phyloP scores from a whole-genome alignment of 2,113 vertebrate species.

The Actenoides lindsayi region DNA sequence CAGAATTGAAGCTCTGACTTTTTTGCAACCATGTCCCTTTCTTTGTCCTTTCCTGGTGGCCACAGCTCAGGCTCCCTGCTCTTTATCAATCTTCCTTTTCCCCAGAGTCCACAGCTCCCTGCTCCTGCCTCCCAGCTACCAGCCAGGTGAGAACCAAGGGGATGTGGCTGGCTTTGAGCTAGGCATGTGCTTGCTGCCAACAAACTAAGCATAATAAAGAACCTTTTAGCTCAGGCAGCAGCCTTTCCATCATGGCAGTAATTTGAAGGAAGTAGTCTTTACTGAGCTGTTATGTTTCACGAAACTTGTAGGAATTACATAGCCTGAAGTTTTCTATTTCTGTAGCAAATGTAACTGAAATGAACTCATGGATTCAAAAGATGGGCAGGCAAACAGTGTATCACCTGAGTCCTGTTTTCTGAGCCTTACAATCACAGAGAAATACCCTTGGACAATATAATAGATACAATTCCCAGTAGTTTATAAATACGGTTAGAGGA shows the following conservation, averaged over 20 bases:
- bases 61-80: background rate
- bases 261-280: background rate
- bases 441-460: background rate
- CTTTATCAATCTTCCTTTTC: slow-evolving; percentile 7
- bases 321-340: slow-evolving; percentile 7
- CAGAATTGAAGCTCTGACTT: background rate
- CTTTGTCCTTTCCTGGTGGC: background rate
- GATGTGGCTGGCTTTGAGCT: slow-evolving; percentile 16
- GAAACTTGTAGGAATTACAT: background rate
- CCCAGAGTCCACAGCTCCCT: background rate
- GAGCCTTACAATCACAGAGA: background rate
- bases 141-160: slow-evolving; percentile 3
- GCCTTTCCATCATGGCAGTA: background rate
- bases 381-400: background rate
- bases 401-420: background rate
- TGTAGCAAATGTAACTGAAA: background rate
- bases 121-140: background rate
- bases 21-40: background rate
- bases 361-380: background rate
- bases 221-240: slow-evolving; percentile 23
- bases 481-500: background rate
- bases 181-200: background rate
- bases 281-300: background rate
- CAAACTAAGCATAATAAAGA: slow-evolving; percentile 23
- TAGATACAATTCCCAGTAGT: background rate